Evolutionary conservation across 2,888 invertebrate genomes (phyloP), one percentile per base, ranked within the genome.

Genomic region (Torymus tubicola): DNA sequence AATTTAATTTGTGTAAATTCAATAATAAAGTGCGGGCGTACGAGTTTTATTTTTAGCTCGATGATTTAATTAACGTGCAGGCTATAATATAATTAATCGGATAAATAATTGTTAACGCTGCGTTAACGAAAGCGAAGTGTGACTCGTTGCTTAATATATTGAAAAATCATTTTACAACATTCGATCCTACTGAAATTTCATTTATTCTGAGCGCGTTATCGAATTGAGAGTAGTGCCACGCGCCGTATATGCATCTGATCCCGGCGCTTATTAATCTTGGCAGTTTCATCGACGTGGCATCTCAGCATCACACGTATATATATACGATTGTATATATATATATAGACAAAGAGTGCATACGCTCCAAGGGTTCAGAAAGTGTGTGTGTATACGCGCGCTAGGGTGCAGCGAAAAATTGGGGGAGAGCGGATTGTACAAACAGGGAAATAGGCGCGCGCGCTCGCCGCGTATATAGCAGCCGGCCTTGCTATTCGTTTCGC

Each of bases 391-490:
- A 60, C 21, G 16, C 2, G 76, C 42, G 12, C 50, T 69, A 64
- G 73, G 83, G 82, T 53, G 82, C 63, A 74, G 79, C 74, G 81
- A 81, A 82, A 83, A 81, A 82, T 78, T 60, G 83, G 79, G 82
- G 82, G 79, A 83, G 78, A 79, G 82, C 74, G 78, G 86, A 87
- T 87, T 87, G 87, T 87, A 86, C 85, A 87, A 88, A 87, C 85
- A 87, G 86, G 87, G 86, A 87, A 87, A 86, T 83, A 83, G 84
- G 82, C 83, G 69, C 21, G 83, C 85, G 84, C 21, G 21, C 21
- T 1, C 21, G 21, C 83, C 83, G 83, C 11, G 75, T n/a, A 21
- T 2, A 2, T 21, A 21, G 21, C 84, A 84, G 84, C 84, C 84
- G 84, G 84, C 84, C 50, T 78, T 71, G 83, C 82, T 77, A 31